Evolutionary conservation across 2,113 vertebrate genomes (phyloP).

Genomic region (Syngnathus floridae): DNA sequence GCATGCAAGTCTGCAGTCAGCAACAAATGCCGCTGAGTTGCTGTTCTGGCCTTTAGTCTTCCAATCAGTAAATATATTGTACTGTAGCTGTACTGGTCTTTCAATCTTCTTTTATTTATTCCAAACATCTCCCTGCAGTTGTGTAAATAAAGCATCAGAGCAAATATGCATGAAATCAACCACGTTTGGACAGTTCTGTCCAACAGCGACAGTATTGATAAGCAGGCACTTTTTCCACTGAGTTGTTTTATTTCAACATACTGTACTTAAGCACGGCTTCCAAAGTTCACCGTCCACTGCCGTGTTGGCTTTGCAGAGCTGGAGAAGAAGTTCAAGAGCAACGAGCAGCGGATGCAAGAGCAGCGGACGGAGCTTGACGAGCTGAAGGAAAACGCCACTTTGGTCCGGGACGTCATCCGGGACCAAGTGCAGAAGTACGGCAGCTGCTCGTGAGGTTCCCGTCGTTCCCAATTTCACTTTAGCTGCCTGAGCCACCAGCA

Average conservation of each 20-base stretch:
- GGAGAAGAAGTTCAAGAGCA: slow-evolving; percentile 70
- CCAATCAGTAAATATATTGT: background rate
- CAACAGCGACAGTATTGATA: background rate
- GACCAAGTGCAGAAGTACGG: slow-evolving; percentile 62
- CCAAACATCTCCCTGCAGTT: too few relatives aligned
- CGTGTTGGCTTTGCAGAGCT: slow-evolving; percentile 57
- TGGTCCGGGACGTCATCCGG: slow-evolving; percentile 63
- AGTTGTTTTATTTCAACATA: background rate
- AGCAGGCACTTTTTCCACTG: background rate
- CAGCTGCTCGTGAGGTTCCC: slow-evolving; percentile 57
- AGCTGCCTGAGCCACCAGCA: slow-evolving; percentile 30
- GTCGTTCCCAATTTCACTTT: background rate
- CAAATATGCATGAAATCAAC: background rate
- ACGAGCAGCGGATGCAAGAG: slow-evolving; percentile 66
- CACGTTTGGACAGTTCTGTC: background rate
- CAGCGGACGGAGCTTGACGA: slow-evolving; percentile 64
- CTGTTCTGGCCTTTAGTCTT: background rate
- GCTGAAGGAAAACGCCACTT: slow-evolving; percentile 65
- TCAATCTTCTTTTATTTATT: too few relatives aligned
- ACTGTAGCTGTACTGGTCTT: too few relatives aligned
- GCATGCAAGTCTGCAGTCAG: too few relatives aligned
- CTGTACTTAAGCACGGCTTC: background rate
- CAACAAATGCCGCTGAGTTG: background rate
- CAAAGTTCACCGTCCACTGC: background rate
- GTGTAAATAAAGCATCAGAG: too few relatives aligned